Conservation (phyloP, 2,113 vertebrate species). For the Pagrus major region DNA sequence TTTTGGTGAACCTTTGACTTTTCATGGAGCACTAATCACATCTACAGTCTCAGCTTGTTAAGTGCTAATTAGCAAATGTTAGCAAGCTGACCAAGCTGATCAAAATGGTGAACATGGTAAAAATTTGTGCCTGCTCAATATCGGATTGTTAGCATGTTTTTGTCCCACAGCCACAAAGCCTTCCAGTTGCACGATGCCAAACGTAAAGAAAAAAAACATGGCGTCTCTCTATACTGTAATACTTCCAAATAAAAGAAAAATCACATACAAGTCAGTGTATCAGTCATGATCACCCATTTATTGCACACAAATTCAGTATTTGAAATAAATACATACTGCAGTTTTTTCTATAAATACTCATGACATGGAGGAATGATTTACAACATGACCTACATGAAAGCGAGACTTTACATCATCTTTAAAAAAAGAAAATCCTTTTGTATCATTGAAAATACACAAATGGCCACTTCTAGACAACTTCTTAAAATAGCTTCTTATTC, state of each 20-base stretch:
- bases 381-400: slow-evolving; percentile 25
- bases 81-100: too few species aligned
- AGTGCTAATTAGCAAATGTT: not conserved
- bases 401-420: slow-evolving; percentile 32
- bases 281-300: slow-evolving; percentile 48
- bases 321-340: slow-evolving; percentile 48
- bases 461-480: slow-evolving; percentile 34
- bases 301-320: slow-evolving; percentile 59
- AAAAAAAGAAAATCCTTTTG: slow-evolving; percentile 22
- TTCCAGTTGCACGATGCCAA: too few species aligned
- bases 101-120: not conserved
- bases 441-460: slow-evolving; percentile 38
- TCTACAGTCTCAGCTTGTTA: not conserved
- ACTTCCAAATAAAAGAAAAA: not conserved
- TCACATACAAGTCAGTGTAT: not conserved
- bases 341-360: slow-evolving; percentile 27
- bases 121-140: not conserved
- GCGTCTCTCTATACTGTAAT: not conserved
- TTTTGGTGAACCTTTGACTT: not conserved
- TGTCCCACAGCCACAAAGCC: too few species aligned
- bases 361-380: slow-evolving; percentile 46
- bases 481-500: slow-evolving; percentile 6
- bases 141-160: too few species aligned
- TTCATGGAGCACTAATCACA: not conserved
- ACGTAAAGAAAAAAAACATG: too few species aligned